Base-by-base conservation (phyloP, 2,888 invertebrate genomes). In the Labia minor region DNA sequence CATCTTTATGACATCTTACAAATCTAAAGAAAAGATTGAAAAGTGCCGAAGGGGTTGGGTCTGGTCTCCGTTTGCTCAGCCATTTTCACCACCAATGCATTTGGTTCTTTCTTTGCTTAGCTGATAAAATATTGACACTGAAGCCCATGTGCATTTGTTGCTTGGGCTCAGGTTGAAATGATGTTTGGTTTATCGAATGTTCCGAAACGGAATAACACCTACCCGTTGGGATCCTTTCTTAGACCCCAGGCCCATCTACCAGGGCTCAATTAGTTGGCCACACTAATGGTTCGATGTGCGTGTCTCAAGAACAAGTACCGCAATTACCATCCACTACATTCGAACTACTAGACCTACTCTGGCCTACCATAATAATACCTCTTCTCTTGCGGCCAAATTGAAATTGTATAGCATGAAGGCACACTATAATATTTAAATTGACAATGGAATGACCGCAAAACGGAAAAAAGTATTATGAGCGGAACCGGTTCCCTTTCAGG, bases 71-170 rank as follows among this genome's bases (percentile, higher is more conserved):
- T 49, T 49, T 49, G 49, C n/a, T 14, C 14, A 49, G 49, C 4
- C 49, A 49, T 49, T 8, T 49, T 49, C 49, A 49, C 49, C 8
- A n/a, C n/a, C n/a, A 49, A 49, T 8, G 49, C 49, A 49, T 49
- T 49, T 49, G 3, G 3, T 49, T 16, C 49, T 49, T 49, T 49
- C 49, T 49, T 49, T 49, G 14, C 49, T n/a, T 49, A 49, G 49
- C 49, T 49, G 49, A 49, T 49, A 49, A 49, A 49, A 49, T 49
- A 49, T 49, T 49, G 49, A 49, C 49, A 49, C 16, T 49, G n/a
- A 49, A 49, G 49, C 16, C 49, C 49, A 16, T 49, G 49, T 49
- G 49, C 49, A 49, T 49, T 49, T 49, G 49, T 49, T 49, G n/a
- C n/a, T 49, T 11, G 49, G 49, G 49, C 49, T 16, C 49, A 49